Conservation (phyloP, 2,888 invertebrate species). For the Oscheius sp. region DNA sequence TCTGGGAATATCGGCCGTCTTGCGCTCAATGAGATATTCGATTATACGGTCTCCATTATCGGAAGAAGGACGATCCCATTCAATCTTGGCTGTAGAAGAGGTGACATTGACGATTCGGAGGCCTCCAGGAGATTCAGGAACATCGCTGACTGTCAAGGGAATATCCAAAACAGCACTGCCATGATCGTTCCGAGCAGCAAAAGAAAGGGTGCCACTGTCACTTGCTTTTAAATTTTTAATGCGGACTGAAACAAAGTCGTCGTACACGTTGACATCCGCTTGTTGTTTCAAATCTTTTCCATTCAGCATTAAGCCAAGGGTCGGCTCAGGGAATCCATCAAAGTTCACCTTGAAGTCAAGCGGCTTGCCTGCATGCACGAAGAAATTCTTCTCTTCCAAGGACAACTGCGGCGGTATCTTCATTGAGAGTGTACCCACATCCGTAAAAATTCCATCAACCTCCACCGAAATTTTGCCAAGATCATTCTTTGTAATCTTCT, state of each 20-base stretch:
- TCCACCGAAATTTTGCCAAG: constrained; percentile 57
- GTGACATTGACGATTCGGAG: constrained; percentile 16
- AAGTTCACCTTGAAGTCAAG: constrained; percentile 54
- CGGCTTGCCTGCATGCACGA: constrained; percentile 56
- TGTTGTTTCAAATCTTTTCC: constrained; percentile 58
- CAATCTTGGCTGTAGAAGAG: constrained; percentile 32
- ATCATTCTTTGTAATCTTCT: constrained; percentile 64
- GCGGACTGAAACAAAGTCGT: constrained; percentile 57
- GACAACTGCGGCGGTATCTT: constrained; percentile 46
- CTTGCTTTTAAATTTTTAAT: constrained; percentile 79
- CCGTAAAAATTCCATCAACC: constrained; percentile 42
- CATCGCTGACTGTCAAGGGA: constrained; percentile 61
- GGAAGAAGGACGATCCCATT: constrained; percentile 41
- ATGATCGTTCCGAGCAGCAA: constrained; percentile 75
- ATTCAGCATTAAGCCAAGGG: constrained; percentile 73
- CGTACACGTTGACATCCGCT: constrained; percentile 72
- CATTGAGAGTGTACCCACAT: constrained; percentile 40
- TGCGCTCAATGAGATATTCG: constrained; percentile 57
- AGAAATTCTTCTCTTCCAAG: constrained; percentile 30
- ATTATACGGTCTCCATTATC: constrained; percentile 42
- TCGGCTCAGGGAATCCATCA: constrained; percentile 59
- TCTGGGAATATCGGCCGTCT: constrained; percentile 47
- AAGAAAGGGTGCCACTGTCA: constrained; percentile 82
- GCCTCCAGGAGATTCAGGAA: constrained; percentile 59
- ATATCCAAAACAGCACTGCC: constrained; percentile 40